A percentile compares a stretch with the other conserved stretches of the same genome.
Conservation (phyloP, 2,888 invertebrate species). For the Psococerastis gibbosa region DNA sequence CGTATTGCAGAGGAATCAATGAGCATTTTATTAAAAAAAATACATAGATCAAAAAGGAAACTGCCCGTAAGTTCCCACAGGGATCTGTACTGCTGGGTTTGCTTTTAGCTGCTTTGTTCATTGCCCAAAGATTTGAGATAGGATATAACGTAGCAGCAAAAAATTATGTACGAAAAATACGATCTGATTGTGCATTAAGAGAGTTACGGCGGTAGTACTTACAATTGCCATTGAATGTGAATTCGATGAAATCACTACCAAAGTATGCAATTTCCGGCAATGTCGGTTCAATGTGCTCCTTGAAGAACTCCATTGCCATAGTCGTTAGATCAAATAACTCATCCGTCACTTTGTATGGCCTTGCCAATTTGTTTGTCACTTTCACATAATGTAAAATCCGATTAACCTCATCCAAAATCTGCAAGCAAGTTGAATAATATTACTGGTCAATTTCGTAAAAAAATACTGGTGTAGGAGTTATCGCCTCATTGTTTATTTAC, state of each 20-base stretch:
- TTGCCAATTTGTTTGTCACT: conserved; percentile 58
- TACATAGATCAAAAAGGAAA: too few relatives aligned
- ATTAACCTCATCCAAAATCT: conserved; percentile 83
- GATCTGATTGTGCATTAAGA: neutral
- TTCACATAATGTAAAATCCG: conserved; percentile 69
- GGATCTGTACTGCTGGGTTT: too few relatives aligned
- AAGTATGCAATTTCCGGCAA: conserved; percentile 78
- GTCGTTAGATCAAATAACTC: conserved; percentile 86
- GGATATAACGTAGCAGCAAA: too few relatives aligned
- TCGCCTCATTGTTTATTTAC: too few relatives aligned
- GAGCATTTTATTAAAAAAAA: too few relatives aligned
- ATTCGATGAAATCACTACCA: conserved; percentile 65
- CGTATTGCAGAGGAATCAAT: too few relatives aligned
- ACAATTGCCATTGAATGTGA: conserved; percentile 26
- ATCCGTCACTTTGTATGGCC: conserved; percentile 85
- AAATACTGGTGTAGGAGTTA: too few relatives aligned
- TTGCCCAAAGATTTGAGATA: too few relatives aligned
- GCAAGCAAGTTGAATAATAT: too few relatives aligned
- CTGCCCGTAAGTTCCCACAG: too few relatives aligned
- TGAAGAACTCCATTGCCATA: conserved; percentile 97
- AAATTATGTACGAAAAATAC: conserved; percentile 13
- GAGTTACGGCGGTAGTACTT: conserved; percentile 10
- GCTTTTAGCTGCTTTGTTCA: too few relatives aligned
- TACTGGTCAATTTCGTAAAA: too few relatives aligned
- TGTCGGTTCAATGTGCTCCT: conserved; percentile 79